These are phyloP conservation scores for Agrochola litura DNA, from an alignment of 2,888 invertebrate species.

Conservation along the genomic window DNA sequence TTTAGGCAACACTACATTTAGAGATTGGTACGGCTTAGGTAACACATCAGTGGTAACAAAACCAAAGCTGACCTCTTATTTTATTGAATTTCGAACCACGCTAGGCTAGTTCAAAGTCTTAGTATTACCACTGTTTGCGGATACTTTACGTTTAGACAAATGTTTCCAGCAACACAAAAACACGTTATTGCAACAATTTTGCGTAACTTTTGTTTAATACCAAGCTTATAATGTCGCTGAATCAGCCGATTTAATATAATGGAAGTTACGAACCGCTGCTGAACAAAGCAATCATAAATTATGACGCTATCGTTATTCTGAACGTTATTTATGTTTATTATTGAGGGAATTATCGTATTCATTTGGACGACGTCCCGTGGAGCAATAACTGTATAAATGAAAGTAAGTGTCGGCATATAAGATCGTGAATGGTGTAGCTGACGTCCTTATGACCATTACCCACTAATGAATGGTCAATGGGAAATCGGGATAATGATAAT, in stretches of 20 bases:
- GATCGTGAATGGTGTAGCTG: slow-evolving; percentile 18
- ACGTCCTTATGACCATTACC: neutral
- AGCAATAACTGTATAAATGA: slow-evolving; percentile 29
- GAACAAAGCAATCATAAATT: slow-evolving; percentile 53
- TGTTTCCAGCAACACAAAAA: neutral
- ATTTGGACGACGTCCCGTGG: slow-evolving; percentile 43
- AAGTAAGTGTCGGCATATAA: slow-evolving; percentile 17
- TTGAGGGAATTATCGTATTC: slow-evolving; percentile 39
- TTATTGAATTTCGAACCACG: neutral
- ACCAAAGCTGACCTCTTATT: neutral
- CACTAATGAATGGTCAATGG: slow-evolving; percentile 20
- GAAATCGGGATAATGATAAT: slow-evolving; percentile 12
- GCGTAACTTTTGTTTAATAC: neutral
- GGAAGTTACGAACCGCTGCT: neutral
- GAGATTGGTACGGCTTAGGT: too few species aligned
- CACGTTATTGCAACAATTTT: neutral
- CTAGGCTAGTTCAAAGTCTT: neutral
- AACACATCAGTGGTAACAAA: neutral
- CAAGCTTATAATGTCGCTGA: neutral
- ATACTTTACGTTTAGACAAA: neutral
- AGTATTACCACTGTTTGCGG: neutral
- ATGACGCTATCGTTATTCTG: slow-evolving; percentile 39
- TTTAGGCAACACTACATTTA: neutral
- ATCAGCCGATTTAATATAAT: slow-evolving; percentile 24
- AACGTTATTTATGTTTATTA: slow-evolving; percentile 48